Percentiles rank a stretch among this genome's conserved stretches.
phyloP scores from a whole-genome alignment of 2,888 invertebrate species.

The Microctonus aethiopoides region DNA sequence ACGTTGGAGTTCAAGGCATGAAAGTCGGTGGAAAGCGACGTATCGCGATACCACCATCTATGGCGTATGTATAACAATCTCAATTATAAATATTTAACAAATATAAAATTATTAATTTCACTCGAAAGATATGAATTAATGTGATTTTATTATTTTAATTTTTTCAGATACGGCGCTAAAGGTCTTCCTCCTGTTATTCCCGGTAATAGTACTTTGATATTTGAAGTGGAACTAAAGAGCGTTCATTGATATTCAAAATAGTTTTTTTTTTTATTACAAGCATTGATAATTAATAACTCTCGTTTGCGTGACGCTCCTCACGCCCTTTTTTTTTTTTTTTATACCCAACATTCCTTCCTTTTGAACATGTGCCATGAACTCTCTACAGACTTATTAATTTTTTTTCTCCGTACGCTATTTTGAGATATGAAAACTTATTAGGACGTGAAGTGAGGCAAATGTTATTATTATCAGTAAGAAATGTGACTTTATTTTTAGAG shows the following conservation, averaged over 20 bases:
- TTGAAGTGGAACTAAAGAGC: slow-evolving; percentile 90
- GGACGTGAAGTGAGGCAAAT: neutral
- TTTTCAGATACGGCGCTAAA: slow-evolving; percentile 77
- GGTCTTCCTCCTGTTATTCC: slow-evolving; percentile 89
- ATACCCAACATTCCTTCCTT: neutral
- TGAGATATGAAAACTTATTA: neutral
- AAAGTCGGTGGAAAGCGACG: slow-evolving; percentile 92
- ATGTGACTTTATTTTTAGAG: neutral
- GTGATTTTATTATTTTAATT: neutral
- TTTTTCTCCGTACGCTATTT: neutral
- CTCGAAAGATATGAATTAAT: neutral
- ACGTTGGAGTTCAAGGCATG: slow-evolving; percentile 90
- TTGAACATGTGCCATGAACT: slow-evolving; percentile 11
- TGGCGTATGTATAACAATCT: slow-evolving; percentile 84
- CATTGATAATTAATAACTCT: slow-evolving; percentile 17
- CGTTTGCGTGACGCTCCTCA: neutral
- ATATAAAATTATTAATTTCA: neutral
- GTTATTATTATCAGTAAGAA: neutral
- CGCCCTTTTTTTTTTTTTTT: neutral
- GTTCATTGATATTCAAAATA: slow-evolving; percentile 70
- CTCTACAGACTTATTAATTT: neutral
- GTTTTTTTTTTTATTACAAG: neutral
- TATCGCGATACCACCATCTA: slow-evolving; percentile 83
- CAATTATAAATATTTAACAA: neutral
- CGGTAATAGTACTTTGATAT: slow-evolving; percentile 85